Evolutionary conservation across 2,797 vertebrate species (phyloP).

Genomic region (Danio jaintianensis): DNA sequence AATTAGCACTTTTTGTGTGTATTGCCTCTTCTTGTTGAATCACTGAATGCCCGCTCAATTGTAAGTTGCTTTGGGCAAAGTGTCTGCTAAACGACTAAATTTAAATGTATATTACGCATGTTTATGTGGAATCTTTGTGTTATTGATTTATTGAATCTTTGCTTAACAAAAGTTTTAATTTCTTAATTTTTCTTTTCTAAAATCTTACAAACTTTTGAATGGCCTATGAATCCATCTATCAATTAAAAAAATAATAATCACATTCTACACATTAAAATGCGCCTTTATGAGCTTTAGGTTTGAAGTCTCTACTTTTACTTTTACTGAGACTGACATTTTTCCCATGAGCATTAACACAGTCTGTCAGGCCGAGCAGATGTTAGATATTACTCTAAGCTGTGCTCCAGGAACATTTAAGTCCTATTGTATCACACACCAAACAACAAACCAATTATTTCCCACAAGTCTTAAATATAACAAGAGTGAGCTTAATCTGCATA

Average conservation of each 20-base stretch:
- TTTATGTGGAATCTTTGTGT: too few relatives aligned
- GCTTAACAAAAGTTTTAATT: background rate
- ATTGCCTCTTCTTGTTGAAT: too few relatives aligned
- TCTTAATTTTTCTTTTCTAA: too few relatives aligned
- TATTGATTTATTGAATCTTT: background rate
- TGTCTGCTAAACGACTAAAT: too few relatives aligned
- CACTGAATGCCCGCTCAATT: too few relatives aligned
- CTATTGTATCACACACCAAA: conserved; percentile 1
- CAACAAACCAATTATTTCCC: conserved; percentile 23
- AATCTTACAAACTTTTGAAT: background rate
- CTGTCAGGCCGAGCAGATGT: conserved; percentile 3
- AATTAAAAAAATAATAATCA: background rate
- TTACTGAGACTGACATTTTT: too few relatives aligned
- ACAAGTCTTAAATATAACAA: conserved; percentile 1
- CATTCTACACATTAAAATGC: background rate
- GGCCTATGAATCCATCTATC: background rate
- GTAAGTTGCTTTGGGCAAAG: too few relatives aligned
- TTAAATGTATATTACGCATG: too few relatives aligned
- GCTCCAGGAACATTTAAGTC: conserved; percentile 2
- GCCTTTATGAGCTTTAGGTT: background rate
- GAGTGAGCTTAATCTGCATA: conserved; percentile 2
- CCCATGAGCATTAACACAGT: conserved; percentile 5
- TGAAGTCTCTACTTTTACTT: background rate
- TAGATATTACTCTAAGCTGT: background rate
- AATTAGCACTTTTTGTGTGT: too few relatives aligned